phyloP scores from a whole-genome alignment of 2,113 vertebrate species.

The Engystomops pustulosus region DNA sequence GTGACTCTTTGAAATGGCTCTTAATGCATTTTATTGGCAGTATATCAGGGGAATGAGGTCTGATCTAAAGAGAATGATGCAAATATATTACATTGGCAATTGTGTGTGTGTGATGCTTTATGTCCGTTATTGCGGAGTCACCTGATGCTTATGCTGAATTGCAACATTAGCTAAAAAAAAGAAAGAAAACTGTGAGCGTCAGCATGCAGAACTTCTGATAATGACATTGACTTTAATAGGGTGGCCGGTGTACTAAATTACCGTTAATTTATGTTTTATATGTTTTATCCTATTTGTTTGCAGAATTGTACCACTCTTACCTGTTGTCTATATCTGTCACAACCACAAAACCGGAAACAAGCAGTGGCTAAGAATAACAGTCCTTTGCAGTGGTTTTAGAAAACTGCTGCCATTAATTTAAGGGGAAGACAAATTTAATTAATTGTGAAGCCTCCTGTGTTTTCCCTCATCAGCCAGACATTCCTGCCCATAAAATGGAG shows the following conservation, averaged over 20 bases:
- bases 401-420: no score
- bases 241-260: not conserved
- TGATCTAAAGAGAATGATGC: constrained; percentile 63
- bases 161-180: constrained; percentile 1
- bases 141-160: not conserved
- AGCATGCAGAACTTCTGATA: not conserved
- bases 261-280: not conserved
- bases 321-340: no score
- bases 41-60: constrained; percentile 63
- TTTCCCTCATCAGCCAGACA: no score
- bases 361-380: no score
- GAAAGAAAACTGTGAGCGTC: not conserved
- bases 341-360: no score
- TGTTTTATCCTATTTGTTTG: no score
- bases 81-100: constrained; percentile 63
- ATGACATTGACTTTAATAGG: not conserved
- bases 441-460: no score
- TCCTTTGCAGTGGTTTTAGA: no score
- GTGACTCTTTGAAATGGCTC: constrained; percentile 68
- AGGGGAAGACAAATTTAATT: no score
- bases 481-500: no score
- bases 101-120: constrained; percentile 10
- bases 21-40: constrained; percentile 76
- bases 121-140: not conserved
- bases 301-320: no score